Conservation (phyloP, 2,888 invertebrate genomes). For the Stenolophus ochropezus region DNA sequence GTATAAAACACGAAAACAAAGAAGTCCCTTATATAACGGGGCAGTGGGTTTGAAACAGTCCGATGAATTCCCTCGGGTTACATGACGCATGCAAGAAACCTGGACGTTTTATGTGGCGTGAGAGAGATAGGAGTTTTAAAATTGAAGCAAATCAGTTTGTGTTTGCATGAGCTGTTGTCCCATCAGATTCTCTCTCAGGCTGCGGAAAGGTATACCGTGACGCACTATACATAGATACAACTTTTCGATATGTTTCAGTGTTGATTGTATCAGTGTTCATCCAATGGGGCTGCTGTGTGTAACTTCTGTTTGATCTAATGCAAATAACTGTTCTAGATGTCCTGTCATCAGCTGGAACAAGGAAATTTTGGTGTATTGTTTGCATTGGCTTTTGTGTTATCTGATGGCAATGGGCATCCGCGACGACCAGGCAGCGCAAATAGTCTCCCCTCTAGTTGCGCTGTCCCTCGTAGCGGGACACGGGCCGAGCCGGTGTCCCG, state of each 20-base stretch:
- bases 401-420: conserved; percentile 73
- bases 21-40: no score
- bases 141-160: no score
- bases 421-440: conserved; percentile 71
- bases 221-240: conserved; percentile 5
- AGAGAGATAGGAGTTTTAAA: no score
- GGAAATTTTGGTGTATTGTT: conserved; percentile 56
- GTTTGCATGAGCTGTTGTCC: no score
- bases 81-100: no score
- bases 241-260: conserved; percentile 50
- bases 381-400: conserved; percentile 61
- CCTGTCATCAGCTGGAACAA: conserved; percentile 62
- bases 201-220: no score
- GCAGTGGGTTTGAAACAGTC: no score
- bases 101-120: no score
- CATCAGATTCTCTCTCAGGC: no score
- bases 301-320: conserved; percentile 23
- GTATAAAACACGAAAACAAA: no score
- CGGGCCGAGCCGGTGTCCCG: conserved; percentile 51
- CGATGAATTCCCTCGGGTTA: no score
- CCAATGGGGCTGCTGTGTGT: conserved; percentile 41
- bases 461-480: conserved; percentile 70
- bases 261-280: conserved; percentile 11
- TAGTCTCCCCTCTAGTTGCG: conserved; percentile 67
- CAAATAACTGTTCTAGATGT: conserved; percentile 71